phyloP scores from a whole-genome alignment of 2,113 vertebrate species.

The Microtus oregoni region DNA sequence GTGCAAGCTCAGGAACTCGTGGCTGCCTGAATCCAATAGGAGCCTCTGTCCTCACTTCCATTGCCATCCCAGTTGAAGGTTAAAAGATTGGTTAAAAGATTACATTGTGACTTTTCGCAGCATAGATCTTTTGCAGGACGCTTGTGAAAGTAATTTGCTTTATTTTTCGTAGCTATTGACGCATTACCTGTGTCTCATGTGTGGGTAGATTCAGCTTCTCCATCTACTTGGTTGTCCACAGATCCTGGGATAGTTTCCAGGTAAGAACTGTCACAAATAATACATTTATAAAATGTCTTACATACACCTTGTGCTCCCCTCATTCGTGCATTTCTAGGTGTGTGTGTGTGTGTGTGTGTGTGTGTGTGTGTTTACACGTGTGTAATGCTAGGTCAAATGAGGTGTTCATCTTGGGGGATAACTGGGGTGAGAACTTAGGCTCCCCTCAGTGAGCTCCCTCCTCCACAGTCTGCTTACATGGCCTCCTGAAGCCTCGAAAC shows the following conservation, averaged over 20 bases:
- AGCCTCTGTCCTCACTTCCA: background rate
- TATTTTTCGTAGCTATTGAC: background rate
- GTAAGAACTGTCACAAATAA: background rate
- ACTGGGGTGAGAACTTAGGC: background rate
- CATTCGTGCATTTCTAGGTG: background rate
- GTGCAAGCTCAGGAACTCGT: background rate
- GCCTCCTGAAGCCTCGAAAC: background rate
- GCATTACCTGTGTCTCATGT: background rate
- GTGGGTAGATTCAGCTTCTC: background rate
- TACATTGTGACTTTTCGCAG: background rate
- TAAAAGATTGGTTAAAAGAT: background rate
- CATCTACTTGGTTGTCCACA: background rate
- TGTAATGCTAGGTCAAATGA: background rate
- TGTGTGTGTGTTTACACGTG: rapidly evolving
- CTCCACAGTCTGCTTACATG: background rate
- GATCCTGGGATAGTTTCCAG: background rate
- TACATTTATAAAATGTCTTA: background rate
- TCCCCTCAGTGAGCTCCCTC: background rate
- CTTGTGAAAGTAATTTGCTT: background rate
- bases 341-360: background rate
- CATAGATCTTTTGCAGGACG: background rate
- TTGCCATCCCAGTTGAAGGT: background rate
- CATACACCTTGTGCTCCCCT: background rate
- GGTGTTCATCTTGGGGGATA: background rate
- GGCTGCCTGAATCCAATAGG: background rate